Percentiles rank a stretch among this genome's conserved stretches.
Conservation (phyloP, 2,888 invertebrate genomes). For the Netelia fuscicornis region DNA sequence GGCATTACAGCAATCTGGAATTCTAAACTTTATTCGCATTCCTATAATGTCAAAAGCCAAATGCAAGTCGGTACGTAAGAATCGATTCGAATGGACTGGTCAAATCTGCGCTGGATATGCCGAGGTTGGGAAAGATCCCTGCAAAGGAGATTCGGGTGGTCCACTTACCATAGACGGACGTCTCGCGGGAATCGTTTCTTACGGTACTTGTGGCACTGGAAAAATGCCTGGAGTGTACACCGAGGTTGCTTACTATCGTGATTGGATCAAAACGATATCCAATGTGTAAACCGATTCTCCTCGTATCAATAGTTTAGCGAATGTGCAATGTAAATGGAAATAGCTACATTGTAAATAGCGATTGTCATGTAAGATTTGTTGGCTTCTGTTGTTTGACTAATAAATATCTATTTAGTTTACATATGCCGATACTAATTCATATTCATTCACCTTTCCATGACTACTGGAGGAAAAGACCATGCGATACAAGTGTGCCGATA, state of each 20-base stretch:
- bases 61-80: background rate
- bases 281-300: no score
- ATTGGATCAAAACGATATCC: constrained; percentile 50
- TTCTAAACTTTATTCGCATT: background rate
- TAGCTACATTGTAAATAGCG: no score
- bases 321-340: no score
- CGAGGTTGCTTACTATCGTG: constrained; percentile 85
- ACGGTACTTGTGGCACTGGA: constrained; percentile 86
- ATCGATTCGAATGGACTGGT: constrained; percentile 71
- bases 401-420: no score
- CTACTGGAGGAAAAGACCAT: no score
- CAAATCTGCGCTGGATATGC: constrained; percentile 88
- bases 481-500: no score
- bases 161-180: constrained; percentile 84
- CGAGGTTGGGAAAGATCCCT: constrained; percentile 85
- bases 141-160: constrained; percentile 86
- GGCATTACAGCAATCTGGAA: background rate
- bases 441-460: no score
- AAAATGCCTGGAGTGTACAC: constrained; percentile 83
- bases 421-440: no score
- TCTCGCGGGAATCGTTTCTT: constrained; percentile 85
- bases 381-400: no score
- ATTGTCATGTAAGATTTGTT: no score
- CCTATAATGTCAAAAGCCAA: background rate
- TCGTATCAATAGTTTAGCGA: no score